phyloP scores from a whole-genome alignment of 2,797 vertebrate genomes.

The Hyperoplus immaculatus region DNA sequence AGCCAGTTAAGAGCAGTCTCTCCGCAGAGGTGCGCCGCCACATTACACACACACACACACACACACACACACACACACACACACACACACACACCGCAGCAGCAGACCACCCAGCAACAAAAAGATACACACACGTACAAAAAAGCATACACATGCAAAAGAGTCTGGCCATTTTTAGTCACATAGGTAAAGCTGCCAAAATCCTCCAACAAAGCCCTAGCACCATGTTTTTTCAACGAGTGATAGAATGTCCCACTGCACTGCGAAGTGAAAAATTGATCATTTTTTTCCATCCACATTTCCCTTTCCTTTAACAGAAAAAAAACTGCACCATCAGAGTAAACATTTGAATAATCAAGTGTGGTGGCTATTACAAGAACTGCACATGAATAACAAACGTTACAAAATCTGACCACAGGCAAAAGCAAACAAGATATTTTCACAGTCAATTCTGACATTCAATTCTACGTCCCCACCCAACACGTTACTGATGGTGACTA shows the following conservation, averaged over 20 bases:
- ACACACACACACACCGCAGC: conserved; percentile 26
- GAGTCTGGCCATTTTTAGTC: neutral
- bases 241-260: conserved; percentile 7
- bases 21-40: conserved; percentile 38
- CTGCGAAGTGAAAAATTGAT: neutral
- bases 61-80: conserved; percentile 8
- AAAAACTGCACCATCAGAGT: conserved; percentile 17
- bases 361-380: neutral
- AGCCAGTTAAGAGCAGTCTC: conserved; percentile 59
- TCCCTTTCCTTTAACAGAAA: neutral
- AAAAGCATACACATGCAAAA: conserved; percentile 10
- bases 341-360: conserved; percentile 31
- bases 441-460: neutral
- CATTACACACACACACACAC: conserved; percentile 36
- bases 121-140: conserved; percentile 21
- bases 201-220: conserved; percentile 1
- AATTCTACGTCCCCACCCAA: too few species aligned
- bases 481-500: neutral
- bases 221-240: neutral
- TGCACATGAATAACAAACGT: neutral
- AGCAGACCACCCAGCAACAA: conserved; percentile 44
- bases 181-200: neutral
- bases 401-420: neutral
- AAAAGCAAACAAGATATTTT: neutral
- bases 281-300: conserved; percentile 6